phyloP scores from a whole-genome alignment of 2,113 vertebrate species.

The Dendrocopos noguchii region DNA sequence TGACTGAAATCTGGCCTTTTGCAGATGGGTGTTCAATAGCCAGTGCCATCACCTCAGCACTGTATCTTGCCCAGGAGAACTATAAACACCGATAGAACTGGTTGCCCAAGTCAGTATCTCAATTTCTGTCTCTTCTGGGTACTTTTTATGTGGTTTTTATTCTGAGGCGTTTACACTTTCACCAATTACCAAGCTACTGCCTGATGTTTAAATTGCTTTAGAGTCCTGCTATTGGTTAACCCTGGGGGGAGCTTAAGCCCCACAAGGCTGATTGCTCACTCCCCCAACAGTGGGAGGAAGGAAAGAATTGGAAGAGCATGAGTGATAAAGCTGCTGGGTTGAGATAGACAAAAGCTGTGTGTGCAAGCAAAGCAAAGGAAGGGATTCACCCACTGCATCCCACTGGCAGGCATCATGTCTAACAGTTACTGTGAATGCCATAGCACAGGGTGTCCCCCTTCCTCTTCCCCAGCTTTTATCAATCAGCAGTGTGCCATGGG shows the following conservation, averaged over 20 bases:
- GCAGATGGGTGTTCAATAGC: neutral
- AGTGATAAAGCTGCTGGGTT: neutral
- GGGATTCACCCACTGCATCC: neutral
- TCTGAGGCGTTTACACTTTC: neutral
- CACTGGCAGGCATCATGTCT: neutral
- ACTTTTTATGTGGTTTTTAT: neutral
- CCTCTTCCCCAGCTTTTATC: neutral
- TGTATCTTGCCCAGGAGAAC: neutral
- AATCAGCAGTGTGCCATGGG: neutral
- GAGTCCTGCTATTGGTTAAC: neutral
- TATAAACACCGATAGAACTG: neutral
- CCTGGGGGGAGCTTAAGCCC: neutral
- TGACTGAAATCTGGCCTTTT: neutral
- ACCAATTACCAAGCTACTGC: neutral
- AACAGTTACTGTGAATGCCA: accelerated
- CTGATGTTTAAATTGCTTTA: neutral
- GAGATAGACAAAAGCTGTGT: neutral
- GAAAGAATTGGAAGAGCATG: neutral
- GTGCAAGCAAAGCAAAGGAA: neutral
- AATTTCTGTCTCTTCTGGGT: neutral
- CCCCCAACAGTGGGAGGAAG: neutral
- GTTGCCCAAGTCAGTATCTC: neutral
- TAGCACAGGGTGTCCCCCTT: neutral
- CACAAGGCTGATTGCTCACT: neutral
- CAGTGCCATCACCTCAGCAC: neutral